A percentile compares a stretch with the other conserved stretches of the same genome.
These are phyloP conservation scores for Acanthurus leucopareius DNA, from an alignment of 2,797 vertebrate genomes.

Conservation along the genomic window DNA sequence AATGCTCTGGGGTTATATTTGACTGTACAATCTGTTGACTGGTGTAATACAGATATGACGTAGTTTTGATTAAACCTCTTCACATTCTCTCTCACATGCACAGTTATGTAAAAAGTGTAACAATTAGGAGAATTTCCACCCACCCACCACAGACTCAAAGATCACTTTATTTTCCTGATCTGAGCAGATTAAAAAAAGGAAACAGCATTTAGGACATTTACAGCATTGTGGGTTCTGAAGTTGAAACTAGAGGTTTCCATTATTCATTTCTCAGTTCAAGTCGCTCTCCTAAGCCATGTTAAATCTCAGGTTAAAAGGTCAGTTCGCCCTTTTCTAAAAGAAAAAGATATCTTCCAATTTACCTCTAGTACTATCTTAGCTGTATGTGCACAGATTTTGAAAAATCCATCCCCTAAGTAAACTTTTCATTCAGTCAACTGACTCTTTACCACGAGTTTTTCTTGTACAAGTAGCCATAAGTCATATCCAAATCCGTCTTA, in stretches of 20 bases:
- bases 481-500: not conserved
- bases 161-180: not conserved
- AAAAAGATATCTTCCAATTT: not conserved
- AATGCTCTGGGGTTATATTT: slow-evolving; percentile 25
- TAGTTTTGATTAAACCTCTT: slow-evolving; percentile 2
- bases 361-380: not conserved
- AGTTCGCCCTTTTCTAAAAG: not conserved
- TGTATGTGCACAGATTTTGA: not conserved
- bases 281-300: not conserved
- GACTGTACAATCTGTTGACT: slow-evolving; percentile 27
- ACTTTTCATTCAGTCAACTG: no score
- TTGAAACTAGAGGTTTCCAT: not conserved
- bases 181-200: not conserved
- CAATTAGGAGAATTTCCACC: not conserved
- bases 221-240: not conserved
- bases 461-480: not conserved
- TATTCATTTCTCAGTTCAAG: not conserved
- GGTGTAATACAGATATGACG: slow-evolving; percentile 37
- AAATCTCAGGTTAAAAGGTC: not conserved
- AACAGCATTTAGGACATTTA: not conserved
- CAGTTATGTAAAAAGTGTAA: slow-evolving; percentile 16
- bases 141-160: not conserved
- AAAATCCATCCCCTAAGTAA: not conserved
- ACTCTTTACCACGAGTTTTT: not conserved
- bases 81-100: not conserved